A percentile compares a stretch with the other conserved stretches of the same genome.
These are phyloP conservation scores for Nemopilema nomurai DNA, from an alignment of 30 jellyfish, hydroid and myxozoan species.

Conservation along the genomic window DNA sequence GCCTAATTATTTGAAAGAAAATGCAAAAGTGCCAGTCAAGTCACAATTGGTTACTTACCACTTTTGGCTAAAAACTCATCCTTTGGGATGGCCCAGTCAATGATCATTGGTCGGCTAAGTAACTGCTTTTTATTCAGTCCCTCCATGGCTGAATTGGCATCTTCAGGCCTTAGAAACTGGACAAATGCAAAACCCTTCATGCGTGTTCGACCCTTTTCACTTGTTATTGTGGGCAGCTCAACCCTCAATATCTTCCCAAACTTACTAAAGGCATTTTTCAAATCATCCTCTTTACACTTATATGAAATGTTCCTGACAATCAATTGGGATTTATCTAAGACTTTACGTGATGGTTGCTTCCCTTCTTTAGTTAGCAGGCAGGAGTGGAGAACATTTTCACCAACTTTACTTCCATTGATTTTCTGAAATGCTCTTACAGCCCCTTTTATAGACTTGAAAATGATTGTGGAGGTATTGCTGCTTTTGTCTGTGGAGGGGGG, in stretches of 20 bases:
- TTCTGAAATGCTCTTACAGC: slow-evolving; percentile 93
- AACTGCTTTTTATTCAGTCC: slow-evolving; percentile 67
- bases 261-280: slow-evolving; percentile 38
- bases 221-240: slow-evolving; percentile 64
- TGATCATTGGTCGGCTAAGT: slow-evolving; percentile 84
- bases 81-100: slow-evolving; percentile 96
- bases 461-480: slow-evolving; percentile 47
- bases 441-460: slow-evolving; percentile 72
- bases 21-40: no score
- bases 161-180: slow-evolving; percentile 59
- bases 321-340: slow-evolving; percentile 53
- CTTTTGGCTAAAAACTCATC: slow-evolving; percentile 53
- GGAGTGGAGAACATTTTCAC: slow-evolving; percentile 45
- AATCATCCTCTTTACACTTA: slow-evolving; percentile 72
- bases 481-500: slow-evolving; percentile 68
- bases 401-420: slow-evolving; percentile 53
- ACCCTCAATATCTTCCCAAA: slow-evolving; percentile 65
- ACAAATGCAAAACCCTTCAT: slow-evolving; percentile 90
- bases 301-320: slow-evolving; percentile 85
- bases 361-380: slow-evolving; percentile 77
- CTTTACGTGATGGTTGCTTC: slow-evolving; percentile 51
- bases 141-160: slow-evolving; percentile 79
- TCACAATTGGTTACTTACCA: slow-evolving; percentile 38
- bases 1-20: not conserved
- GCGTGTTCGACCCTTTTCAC: slow-evolving; percentile 29